Evolutionary conservation across 2,888 invertebrate species (phyloP).

Genomic region (Lasioglossum vierecki): DNA sequence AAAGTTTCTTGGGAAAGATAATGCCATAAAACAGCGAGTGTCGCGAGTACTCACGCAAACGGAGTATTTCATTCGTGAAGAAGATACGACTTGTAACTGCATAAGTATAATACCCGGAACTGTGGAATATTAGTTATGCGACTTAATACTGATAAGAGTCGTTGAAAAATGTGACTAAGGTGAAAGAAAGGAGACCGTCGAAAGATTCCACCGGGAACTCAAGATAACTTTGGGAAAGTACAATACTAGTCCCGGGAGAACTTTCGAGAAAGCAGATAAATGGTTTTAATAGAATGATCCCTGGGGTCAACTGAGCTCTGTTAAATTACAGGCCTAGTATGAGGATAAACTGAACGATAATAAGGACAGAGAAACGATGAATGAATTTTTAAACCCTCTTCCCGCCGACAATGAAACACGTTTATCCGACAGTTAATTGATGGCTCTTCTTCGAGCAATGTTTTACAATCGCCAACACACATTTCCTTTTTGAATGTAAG

Average conservation of each 20-base stretch:
- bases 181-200: conserved; percentile 55
- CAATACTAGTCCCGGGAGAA: conserved; percentile 57
- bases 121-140: conserved; percentile 51
- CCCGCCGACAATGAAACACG: neutral
- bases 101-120: conserved; percentile 39
- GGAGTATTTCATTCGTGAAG: conserved; percentile 21
- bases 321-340: conserved; percentile 40
- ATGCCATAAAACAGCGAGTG: neutral
- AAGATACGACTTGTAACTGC: conserved; percentile 47
- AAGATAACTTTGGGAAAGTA: conserved; percentile 65
- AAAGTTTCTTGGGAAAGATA: conserved; percentile 8
- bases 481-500: neutral
- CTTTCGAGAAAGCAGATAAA: conserved; percentile 64
- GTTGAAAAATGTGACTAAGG: conserved; percentile 59
- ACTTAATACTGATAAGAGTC: conserved; percentile 54
- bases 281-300: conserved; percentile 66
- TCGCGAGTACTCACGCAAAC: conserved; percentile 9
- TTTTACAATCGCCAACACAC: neutral
- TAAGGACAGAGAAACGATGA: neutral
- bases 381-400: conserved; percentile 29
- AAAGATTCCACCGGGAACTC: conserved; percentile 52
- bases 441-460: neutral
- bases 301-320: conserved; percentile 36
- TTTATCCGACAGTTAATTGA: conserved; percentile 9
- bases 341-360: conserved; percentile 29